Conservation (phyloP, 2,797 vertebrate genomes). For the Epinephelus malabaricus region DNA sequence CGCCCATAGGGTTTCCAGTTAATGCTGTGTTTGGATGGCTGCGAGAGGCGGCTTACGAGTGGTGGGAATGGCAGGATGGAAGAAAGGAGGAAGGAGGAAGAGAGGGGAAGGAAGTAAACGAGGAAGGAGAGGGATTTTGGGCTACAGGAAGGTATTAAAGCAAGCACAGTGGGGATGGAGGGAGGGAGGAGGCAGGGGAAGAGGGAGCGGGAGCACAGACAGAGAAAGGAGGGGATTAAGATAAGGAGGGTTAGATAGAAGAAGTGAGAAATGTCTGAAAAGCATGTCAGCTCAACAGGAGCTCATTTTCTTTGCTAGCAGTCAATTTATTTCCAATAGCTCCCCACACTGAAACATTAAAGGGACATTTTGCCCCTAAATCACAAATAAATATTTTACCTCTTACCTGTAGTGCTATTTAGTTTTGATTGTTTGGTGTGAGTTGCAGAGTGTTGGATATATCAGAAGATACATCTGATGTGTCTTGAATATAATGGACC, state of each 20-base stretch:
- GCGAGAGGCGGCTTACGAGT: constrained; percentile 27
- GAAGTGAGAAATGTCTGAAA: constrained; percentile 62
- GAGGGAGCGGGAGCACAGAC: constrained; percentile 8
- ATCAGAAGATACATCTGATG: too few species aligned
- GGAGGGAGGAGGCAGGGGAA: constrained; percentile 8
- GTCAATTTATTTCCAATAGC: constrained; percentile 33
- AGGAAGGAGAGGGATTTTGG: constrained; percentile 29
- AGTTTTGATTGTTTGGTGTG: too few species aligned
- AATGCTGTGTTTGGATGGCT: constrained; percentile 38
- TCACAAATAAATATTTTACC: too few species aligned
- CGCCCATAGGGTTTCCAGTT: constrained; percentile 41
- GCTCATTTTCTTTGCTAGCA: constrained; percentile 42
- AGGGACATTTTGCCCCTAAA: too few species aligned
- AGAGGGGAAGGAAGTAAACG: constrained; percentile 12
- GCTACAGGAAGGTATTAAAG: constrained; percentile 44
- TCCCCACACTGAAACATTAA: constrained; percentile 7
- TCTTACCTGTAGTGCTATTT: too few species aligned
- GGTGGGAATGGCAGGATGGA: constrained; percentile 33
- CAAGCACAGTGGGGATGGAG: constrained; percentile 31
- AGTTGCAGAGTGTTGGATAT: too few species aligned
- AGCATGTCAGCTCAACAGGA: constrained; percentile 36
- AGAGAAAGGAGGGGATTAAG: constrained; percentile 57
- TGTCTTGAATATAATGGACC: too few species aligned
- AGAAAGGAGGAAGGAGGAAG: constrained; percentile 22
- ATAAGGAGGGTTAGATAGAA: constrained; percentile 55